phyloP scores from a whole-genome alignment of 2,113 vertebrate genomes.

The Cheirogaleus medius region DNA sequence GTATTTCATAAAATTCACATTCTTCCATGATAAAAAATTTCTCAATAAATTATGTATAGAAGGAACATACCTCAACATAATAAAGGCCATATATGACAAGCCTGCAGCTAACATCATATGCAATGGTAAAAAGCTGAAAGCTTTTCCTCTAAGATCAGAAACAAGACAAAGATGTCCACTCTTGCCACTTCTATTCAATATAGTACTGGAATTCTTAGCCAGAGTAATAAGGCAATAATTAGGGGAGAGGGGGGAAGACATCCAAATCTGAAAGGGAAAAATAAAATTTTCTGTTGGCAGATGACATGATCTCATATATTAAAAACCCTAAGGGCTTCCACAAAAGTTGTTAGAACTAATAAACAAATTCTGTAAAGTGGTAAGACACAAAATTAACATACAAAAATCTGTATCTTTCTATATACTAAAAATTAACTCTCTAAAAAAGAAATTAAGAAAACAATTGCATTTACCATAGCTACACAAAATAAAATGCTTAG shows the following conservation, averaged over 20 bases:
- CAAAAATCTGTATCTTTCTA: not conserved
- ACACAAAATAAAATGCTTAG: not conserved
- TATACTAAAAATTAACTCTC: not conserved
- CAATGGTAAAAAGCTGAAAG: not conserved
- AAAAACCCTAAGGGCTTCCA: too few species aligned
- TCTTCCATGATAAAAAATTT: not conserved
- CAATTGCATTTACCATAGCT: not conserved
- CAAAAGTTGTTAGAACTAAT: too few species aligned
- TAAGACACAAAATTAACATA: too few species aligned
- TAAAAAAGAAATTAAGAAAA: not conserved
- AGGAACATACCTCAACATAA: not conserved
- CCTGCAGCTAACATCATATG: not conserved
- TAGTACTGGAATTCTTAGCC: too few species aligned
- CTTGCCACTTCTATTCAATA: too few species aligned
- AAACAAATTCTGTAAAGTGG: too few species aligned
- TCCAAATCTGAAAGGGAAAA: too few species aligned
- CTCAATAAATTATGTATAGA: not conserved
- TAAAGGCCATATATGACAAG: not conserved
- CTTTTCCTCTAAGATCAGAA: not conserved
- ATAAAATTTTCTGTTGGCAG: too few species aligned
- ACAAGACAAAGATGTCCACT: not conserved
- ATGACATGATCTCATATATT: too few species aligned
- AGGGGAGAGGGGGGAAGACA: too few species aligned
- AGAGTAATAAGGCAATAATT: too few species aligned
- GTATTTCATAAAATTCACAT: not conserved